These are phyloP conservation scores for Dromaius novaehollandiae DNA, from an alignment of 2,113 vertebrate genomes.

Conservation along the genomic window DNA sequence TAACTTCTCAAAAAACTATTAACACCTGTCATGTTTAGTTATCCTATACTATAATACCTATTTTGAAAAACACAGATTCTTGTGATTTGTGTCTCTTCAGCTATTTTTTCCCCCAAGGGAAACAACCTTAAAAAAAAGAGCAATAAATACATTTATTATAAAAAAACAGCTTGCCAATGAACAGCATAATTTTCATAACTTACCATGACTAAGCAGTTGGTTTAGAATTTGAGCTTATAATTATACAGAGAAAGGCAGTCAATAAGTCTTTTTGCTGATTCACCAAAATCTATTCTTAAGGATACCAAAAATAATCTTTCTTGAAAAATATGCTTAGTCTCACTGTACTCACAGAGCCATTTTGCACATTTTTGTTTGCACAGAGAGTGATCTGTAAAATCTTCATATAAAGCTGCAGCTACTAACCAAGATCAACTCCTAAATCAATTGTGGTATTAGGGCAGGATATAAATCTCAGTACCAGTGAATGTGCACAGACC, in stretches of 20 bases:
- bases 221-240: constrained; percentile 8
- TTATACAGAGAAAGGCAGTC: constrained; percentile 27
- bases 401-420: neutral
- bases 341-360: neutral
- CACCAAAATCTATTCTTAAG: neutral
- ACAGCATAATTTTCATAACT: neutral
- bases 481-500: accelerated
- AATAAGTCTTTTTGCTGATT: constrained; percentile 15
- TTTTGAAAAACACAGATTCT: neutral
- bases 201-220: constrained; percentile 6
- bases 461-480: neutral
- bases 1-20: neutral
- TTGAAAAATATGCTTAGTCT: neutral
- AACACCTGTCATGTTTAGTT: neutral
- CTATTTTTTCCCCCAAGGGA: neutral
- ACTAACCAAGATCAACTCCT: neutral
- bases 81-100: neutral
- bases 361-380: neutral
- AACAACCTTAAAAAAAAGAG: neutral
- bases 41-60: neutral
- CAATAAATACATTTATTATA: neutral
- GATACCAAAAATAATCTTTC: neutral
- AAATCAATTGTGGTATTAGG: neutral
- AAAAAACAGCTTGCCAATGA: neutral
- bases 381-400: neutral